Conservation (phyloP, 2,113 vertebrate genomes). For the Microcebus ravelobensis region DNA sequence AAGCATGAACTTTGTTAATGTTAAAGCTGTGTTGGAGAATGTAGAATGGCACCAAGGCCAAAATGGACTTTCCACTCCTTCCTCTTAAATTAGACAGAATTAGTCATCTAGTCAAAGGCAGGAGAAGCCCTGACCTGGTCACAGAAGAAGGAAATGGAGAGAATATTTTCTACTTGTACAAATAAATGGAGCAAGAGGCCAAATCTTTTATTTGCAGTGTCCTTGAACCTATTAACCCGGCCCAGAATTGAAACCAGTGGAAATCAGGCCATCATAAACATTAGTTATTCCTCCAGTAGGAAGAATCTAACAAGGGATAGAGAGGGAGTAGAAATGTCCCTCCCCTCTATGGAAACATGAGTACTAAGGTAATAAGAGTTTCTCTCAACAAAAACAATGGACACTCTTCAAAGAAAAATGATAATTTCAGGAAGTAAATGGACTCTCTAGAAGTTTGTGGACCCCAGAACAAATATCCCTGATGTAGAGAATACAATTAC, state of each 20-base stretch:
- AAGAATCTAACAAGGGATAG: not conserved
- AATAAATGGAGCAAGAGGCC: slow-evolving; percentile 47
- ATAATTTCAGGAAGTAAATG: not conserved
- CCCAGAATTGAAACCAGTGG: slow-evolving; percentile 1
- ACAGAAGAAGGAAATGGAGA: slow-evolving; percentile 9
- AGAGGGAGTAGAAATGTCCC: not conserved
- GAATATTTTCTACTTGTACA: slow-evolving; percentile 18
- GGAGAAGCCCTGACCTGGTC: not conserved
- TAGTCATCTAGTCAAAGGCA: not conserved
- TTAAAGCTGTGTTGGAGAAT: not conserved
- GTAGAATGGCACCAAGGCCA: not conserved
- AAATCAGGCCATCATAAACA: not conserved
- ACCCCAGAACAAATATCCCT: not conserved
- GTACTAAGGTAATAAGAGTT: not conserved
- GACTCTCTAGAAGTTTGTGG: not conserved
- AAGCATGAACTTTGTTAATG: not conserved
- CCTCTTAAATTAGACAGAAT: not conserved
- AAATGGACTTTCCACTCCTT: not conserved
- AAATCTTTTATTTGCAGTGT: slow-evolving; percentile 40
- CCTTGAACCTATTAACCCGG: slow-evolving; percentile 32
- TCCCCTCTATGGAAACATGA: not conserved
- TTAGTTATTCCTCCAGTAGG: not conserved
- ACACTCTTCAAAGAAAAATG: not conserved
- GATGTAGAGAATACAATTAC: not conserved
- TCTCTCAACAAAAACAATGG: not conserved